These are phyloP conservation scores for Pogonomyrmex barbatus DNA, from an alignment of 1,140 invertebrate species.

Conservation along the genomic window DNA sequence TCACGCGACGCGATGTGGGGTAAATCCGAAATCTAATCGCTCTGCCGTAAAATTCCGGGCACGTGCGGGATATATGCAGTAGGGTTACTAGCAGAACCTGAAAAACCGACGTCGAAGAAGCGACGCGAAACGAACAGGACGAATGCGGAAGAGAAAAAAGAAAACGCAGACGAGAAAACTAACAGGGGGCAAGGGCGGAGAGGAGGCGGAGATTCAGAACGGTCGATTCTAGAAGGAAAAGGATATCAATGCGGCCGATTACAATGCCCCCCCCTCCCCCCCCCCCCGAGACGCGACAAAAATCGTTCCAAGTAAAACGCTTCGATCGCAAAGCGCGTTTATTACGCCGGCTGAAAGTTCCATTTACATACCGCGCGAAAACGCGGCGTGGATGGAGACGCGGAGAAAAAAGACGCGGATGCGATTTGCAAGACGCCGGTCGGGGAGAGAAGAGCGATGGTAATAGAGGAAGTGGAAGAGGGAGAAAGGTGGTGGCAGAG, in stretches of 20 bases:
- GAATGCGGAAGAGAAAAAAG: slow-evolving; percentile 52
- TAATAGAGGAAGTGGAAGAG: slow-evolving; percentile 51
- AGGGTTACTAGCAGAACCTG: slow-evolving; percentile 35
- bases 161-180: slow-evolving; percentile 29
- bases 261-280: slow-evolving; percentile 43
- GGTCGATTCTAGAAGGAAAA: slow-evolving; percentile 50
- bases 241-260: slow-evolving; percentile 76
- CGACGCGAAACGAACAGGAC: slow-evolving; percentile 48
- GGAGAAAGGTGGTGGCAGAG: slow-evolving; percentile 24
- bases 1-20: slow-evolving; percentile 55
- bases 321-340: slow-evolving; percentile 73
- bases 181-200: slow-evolving; percentile 9
- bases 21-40: slow-evolving; percentile 76
- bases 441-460: slow-evolving; percentile 58
- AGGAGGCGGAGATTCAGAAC: slow-evolving; percentile 13
- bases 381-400: not conserved
- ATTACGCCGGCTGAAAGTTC: slow-evolving; percentile 71
- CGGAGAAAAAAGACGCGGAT: slow-evolving; percentile 56
- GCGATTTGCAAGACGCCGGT: slow-evolving; percentile 62
- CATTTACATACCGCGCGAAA: slow-evolving; percentile 73
- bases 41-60: slow-evolving; percentile 69
- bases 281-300: slow-evolving; percentile 45
- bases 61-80: slow-evolving; percentile 68
- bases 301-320: slow-evolving; percentile 57
- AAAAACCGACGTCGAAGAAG: slow-evolving; percentile 63